Conservation (phyloP, 2,113 vertebrate species). For the Rousettus leschenaultii region DNA sequence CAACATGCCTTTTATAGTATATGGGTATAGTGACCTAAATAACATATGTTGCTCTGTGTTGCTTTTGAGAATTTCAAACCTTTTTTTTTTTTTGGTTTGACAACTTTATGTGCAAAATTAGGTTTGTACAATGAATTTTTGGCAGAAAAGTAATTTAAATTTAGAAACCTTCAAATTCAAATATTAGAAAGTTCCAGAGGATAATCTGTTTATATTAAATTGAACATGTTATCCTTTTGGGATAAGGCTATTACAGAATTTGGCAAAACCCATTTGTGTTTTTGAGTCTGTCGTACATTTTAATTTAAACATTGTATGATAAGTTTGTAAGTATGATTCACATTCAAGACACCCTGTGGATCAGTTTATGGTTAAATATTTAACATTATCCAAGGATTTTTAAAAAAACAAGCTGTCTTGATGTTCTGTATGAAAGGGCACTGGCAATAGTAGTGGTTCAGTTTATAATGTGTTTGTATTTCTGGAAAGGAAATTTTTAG, state of each 20-base stretch:
- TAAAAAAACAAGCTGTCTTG: constrained; percentile 74
- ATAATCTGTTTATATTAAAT: constrained; percentile 84
- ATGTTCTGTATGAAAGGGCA: constrained; percentile 75
- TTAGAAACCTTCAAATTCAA: constrained; percentile 79
- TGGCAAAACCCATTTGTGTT: constrained; percentile 80
- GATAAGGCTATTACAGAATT: constrained; percentile 80
- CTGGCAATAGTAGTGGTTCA: constrained; percentile 76
- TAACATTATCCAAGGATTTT: constrained; percentile 75
- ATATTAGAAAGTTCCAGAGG: constrained; percentile 77
- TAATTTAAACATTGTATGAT: constrained; percentile 83
- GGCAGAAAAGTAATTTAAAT: constrained; percentile 78
- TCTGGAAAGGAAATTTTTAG: constrained; percentile 77
- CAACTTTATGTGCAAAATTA: constrained; percentile 71
- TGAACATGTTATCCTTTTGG: constrained; percentile 83
- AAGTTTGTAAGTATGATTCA: constrained; percentile 81
- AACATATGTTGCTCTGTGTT: constrained; percentile 66
- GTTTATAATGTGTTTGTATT: constrained; percentile 78
- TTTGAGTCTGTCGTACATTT: constrained; percentile 80
- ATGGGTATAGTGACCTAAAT: constrained; percentile 63
- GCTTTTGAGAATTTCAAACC: constrained; percentile 69
- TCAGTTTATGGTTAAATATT: constrained; percentile 81
- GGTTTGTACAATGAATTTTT: constrained; percentile 72
- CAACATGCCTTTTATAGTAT: constrained; percentile 40
- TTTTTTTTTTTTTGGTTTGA: constrained; percentile 67
- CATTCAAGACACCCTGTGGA: constrained; percentile 78